Conservation (phyloP, 2,113 vertebrate genomes). For the Enhydra lutris region DNA sequence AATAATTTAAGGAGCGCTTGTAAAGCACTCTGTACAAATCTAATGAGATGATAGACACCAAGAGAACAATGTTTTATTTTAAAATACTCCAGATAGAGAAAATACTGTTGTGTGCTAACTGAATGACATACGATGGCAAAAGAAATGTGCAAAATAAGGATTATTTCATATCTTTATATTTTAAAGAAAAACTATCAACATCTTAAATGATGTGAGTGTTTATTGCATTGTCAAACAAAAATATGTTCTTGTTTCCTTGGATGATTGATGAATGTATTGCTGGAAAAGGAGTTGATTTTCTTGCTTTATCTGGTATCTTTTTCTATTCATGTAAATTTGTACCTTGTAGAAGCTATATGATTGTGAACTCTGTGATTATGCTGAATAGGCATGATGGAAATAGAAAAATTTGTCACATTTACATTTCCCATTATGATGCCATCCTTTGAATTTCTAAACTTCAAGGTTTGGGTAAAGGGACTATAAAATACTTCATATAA, state of each 20-base stretch:
- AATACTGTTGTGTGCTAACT: background rate
- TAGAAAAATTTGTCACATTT: background rate
- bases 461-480: background rate
- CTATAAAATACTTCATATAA: background rate
- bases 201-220: background rate
- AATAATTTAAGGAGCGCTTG: background rate
- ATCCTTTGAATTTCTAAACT: background rate
- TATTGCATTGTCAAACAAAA: background rate
- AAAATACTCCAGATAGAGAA: background rate
- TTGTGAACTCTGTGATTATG: background rate
- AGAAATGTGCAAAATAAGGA: background rate
- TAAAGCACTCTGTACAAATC: background rate
- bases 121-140: background rate
- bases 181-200: background rate
- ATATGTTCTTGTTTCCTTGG: background rate
- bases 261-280: background rate
- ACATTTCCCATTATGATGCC: background rate
- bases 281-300: background rate
- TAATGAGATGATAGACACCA: background rate
- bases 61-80: background rate
- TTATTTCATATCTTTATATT: slow-evolving; percentile 16
- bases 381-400: background rate
- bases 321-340: background rate
- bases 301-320: background rate
- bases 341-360: background rate